phyloP scores from a whole-genome alignment of 2,113 vertebrate species.

The Piprites chloris region DNA sequence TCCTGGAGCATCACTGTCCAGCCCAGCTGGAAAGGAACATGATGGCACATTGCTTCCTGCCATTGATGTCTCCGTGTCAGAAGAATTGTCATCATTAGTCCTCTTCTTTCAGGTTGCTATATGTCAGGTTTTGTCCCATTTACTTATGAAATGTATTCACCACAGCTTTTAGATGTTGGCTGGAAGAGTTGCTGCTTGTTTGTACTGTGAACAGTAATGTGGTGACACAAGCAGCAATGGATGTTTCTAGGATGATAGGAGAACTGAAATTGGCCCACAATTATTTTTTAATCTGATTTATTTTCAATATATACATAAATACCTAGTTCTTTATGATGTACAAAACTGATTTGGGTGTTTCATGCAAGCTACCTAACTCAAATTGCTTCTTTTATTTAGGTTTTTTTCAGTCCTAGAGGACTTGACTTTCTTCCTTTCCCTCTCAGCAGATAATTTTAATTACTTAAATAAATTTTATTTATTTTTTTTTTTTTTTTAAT shows the following conservation, averaged over 20 bases:
- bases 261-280: background rate
- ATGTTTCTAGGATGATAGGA: background rate
- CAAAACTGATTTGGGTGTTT: background rate
- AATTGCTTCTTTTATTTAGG: background rate
- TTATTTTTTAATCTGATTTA: rapidly evolving
- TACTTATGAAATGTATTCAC: background rate
- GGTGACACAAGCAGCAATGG: background rate
- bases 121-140: background rate
- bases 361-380: background rate
- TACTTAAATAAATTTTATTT: background rate
- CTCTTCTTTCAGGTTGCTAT: background rate
- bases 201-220: background rate
- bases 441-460: background rate
- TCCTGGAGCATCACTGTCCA: background rate
- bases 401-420: background rate
- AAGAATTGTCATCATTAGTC: background rate
- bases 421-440: background rate
- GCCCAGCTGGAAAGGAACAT: background rate
- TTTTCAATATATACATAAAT: background rate
- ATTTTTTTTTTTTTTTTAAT: too few species aligned
- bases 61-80: background rate
- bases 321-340: background rate
- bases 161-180: background rate
- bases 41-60: background rate
- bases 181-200: background rate